phyloP scores from a whole-genome alignment of 2,113 vertebrate genomes.

The Sinosuthora webbiana region DNA sequence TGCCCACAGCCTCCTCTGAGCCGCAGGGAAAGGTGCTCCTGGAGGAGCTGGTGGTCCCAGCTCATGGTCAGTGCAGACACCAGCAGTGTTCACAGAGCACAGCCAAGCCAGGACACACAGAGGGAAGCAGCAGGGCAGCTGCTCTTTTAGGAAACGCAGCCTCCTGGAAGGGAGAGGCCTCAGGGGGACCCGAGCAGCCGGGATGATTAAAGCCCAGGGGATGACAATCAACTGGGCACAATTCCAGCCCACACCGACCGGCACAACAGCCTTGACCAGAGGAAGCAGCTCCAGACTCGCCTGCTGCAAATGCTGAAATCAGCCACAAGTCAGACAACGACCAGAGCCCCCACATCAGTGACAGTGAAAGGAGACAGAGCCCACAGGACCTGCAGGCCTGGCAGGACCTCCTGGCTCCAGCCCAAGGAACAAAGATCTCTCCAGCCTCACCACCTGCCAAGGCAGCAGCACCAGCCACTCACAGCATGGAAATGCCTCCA shows the following conservation, averaged over 20 bases:
- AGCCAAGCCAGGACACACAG: not conserved
- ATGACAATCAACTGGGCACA: not conserved
- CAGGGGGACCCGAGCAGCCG: not conserved
- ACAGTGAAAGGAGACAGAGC: not conserved
- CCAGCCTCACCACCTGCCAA: not conserved
- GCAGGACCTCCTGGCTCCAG: not conserved
- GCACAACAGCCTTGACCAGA: not conserved
- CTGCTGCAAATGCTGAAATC: not conserved
- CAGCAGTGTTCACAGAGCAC: not conserved
- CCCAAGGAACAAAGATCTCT: not conserved
- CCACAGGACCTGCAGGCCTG: not conserved
- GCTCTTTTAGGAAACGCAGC: not conserved
- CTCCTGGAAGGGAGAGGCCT: not conserved
- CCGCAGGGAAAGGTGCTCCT: not conserved
- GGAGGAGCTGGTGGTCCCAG: not conserved
- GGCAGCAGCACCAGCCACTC: rapidly evolving
- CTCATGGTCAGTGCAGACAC: rapidly evolving
- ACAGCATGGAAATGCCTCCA: not conserved
- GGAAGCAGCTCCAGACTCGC: not conserved
- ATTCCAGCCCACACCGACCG: rapidly evolving
- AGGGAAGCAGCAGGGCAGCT: not conserved
- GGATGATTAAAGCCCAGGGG: not conserved
- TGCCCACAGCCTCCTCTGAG: not conserved
- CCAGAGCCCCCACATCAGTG: not conserved
- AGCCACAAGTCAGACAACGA: not conserved